phyloP scores from a whole-genome alignment of 1,140 invertebrate species.

The Tetramorium simillimum region DNA sequence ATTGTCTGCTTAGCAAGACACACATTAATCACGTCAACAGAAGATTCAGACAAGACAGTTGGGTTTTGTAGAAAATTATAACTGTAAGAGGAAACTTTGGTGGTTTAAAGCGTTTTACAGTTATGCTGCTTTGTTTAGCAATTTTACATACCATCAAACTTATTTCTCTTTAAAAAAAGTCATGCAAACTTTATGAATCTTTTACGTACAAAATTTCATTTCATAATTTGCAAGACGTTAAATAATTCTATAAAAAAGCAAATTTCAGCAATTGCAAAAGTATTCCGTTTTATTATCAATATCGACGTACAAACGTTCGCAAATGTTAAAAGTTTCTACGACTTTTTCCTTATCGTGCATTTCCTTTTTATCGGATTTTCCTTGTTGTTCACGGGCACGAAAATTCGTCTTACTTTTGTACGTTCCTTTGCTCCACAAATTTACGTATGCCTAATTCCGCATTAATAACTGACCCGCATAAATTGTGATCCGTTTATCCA shows the following conservation, averaged over 20 bases:
- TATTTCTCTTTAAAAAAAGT: not conserved
- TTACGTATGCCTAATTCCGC: not conserved
- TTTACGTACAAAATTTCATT: not conserved
- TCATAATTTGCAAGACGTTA: not conserved
- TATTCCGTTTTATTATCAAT: not conserved
- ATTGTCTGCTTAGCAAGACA: slow-evolving; percentile 5
- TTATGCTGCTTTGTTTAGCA: not conserved
- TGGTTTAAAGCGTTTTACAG: not conserved
- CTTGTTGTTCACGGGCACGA: not conserved
- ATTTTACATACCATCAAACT: slow-evolving; percentile 13
- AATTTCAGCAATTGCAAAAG: not conserved
- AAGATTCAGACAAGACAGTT: not conserved
- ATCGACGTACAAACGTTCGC: not conserved
- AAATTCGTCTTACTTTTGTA: not conserved
- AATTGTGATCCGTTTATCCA: not conserved
- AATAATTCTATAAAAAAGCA: not conserved
- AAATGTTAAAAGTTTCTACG: not conserved
- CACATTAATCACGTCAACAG: slow-evolving; percentile 16
- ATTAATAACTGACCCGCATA: not conserved
- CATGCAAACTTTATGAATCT: not conserved
- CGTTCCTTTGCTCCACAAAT: not conserved
- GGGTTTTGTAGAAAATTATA: slow-evolving; percentile 14
- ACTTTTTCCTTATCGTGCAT: not conserved
- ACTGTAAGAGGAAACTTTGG: not conserved
- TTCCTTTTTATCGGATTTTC: no score